Evolutionary conservation across 2,888 invertebrate genomes (phyloP).

Genomic region (Chromoteleia sp.): DNA sequence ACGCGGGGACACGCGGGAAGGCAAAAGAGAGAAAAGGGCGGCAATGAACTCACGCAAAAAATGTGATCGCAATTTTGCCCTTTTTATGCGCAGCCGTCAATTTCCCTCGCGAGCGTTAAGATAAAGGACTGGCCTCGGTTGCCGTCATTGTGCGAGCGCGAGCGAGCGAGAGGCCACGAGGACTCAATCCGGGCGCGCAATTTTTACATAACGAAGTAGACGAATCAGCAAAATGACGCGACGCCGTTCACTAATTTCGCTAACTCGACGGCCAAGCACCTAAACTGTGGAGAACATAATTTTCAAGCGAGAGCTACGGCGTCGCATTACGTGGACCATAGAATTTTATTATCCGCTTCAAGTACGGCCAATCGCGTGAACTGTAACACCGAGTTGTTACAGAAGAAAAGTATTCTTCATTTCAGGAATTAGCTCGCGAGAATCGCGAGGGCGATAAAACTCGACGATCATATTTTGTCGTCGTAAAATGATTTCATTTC

Average conservation of each 20-base stretch:
- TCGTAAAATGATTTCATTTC: conserved; percentile 26
- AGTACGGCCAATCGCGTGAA: conserved; percentile 25
- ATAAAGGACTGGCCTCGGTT: conserved; percentile 49
- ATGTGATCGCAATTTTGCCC: conserved; percentile 68
- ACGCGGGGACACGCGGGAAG: conserved; percentile 13
- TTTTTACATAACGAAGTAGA: conserved; percentile 67
- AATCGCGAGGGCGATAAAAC: conserved; percentile 6
- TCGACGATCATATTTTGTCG: conserved; percentile 19
- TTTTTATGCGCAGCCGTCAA: conserved; percentile 65
- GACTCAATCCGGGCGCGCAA: conserved; percentile 35
- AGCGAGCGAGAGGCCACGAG: not conserved
- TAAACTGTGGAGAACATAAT: conserved; percentile 15
- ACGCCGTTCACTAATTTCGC: conserved; percentile 49
- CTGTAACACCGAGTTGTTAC: conserved; percentile 15
- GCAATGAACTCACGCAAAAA: conserved; percentile 68
- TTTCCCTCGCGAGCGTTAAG: conserved; percentile 62
- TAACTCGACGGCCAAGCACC: conserved; percentile 30
- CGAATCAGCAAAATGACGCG: conserved; percentile 63
- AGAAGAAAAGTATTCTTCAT: conserved; percentile 24
- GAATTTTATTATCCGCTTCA: conserved; percentile 34
- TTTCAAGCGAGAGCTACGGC: conserved; percentile 3
- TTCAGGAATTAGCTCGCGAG: conserved; percentile 40
- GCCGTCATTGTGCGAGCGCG: conserved; percentile 54
- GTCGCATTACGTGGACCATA: conserved; percentile 27
- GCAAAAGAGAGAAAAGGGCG: conserved; percentile 39